Evolutionary conservation across 1,140 invertebrate genomes (phyloP), one percentile per base, ranked within the genome.

Genomic region (Diachasmimorpha longicaudata): DNA sequence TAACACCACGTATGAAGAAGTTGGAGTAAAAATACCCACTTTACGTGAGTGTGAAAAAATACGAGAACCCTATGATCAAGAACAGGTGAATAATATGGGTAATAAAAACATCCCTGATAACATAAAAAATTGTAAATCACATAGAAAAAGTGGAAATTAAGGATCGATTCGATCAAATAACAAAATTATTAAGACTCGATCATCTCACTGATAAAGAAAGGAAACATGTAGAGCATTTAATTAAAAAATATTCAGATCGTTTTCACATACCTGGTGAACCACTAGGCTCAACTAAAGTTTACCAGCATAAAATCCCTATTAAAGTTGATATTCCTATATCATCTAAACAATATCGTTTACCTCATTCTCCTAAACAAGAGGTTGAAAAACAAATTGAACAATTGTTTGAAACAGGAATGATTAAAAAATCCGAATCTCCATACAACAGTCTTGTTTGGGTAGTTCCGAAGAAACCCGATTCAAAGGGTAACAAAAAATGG

Each of bases 401-500:
- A 55, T 52, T 80, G 44, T 63, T 82, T 31, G 72, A 81, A 10
- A 76, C 83, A 31, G 75, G 77, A 19, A 82, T 78, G 3, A 78
- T 63, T 16, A 55, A 55, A n/a, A 1, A 9, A 19, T 55, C 48
- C 8, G 13, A 75, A 36, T 81, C 80, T 0, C 83, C 86, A n/a
- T 85, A 83, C 76, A 84, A 75, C 58, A 72, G 78, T 31, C 85
- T 84, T 0, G 77, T 85, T 2, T 81, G 78, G 71, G 21, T 88
- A 9, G 84, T 88, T 10, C 83, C 85, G 0, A 84, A 81, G 87
- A 86, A 77, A 87, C 8, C 78, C 11, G 85, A 87, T 55, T 81
- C 83, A 0, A 81, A 80, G 11, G 81, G 79, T 10, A 78, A 86
- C 76, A 75, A 72, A 72, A 84, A 83, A 81, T 86, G 80, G 79